Percentiles rank a stretch among this genome's conserved stretches.
Conservation (phyloP, 2,888 invertebrate species). For the Lasioglossum malachurum region DNA sequence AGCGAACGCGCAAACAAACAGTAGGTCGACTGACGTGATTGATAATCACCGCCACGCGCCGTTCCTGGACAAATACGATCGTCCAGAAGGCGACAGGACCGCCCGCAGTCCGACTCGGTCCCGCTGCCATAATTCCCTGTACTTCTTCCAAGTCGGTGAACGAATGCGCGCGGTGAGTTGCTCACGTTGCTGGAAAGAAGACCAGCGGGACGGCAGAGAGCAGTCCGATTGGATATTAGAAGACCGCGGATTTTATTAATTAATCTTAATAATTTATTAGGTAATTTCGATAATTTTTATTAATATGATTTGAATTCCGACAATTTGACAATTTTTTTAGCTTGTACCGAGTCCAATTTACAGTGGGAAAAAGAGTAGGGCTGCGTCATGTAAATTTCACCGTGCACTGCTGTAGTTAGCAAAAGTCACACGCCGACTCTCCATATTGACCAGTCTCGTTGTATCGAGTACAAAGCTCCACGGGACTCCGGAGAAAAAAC, state of each 20-base stretch:
- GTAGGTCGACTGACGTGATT: conserved; percentile 78
- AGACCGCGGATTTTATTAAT: too few species aligned
- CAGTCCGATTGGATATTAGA: background rate
- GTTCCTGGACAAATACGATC: conserved; percentile 66
- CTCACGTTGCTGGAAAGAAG: background rate
- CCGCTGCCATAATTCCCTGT: conserved; percentile 2
- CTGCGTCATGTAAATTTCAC: background rate
- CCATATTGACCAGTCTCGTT: background rate
- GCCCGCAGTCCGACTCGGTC: conserved; percentile 58
- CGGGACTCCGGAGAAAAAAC: conserved; percentile 10
- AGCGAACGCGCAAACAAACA: conserved; percentile 60
- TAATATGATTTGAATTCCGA: too few species aligned
- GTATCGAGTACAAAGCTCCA: background rate
- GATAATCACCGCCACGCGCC: conserved; percentile 82
- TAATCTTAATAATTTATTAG: too few species aligned
- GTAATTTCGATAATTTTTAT: too few species aligned
- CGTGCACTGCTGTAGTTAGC: background rate
- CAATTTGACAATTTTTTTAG: too few species aligned
- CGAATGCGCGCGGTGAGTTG: background rate
- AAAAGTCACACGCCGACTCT: background rate
- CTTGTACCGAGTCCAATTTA: too few species aligned
- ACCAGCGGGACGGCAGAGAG: background rate
- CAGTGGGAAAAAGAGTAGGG: too few species aligned
- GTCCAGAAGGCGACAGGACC: conserved; percentile 74
- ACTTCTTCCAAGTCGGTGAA: background rate